Percentiles rank a stretch among this genome's conserved stretches.
Conservation (phyloP, 2,113 vertebrate species). For the Osmerus mordax region DNA sequence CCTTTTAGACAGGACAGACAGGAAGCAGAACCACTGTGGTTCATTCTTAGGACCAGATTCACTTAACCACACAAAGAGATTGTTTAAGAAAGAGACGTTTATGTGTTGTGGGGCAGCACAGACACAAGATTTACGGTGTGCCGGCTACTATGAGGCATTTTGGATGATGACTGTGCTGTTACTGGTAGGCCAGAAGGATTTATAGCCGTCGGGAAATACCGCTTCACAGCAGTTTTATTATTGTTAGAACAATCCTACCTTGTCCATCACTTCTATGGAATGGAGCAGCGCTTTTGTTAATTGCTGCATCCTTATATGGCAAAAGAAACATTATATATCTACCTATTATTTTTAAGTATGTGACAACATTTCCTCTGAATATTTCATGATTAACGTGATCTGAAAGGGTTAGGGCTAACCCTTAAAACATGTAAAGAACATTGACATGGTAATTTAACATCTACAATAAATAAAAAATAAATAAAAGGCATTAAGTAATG, state of each 20-base stretch:
- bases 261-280: too few species aligned
- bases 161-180: slow-evolving; percentile 51
- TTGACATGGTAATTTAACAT: neutral
- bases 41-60: slow-evolving; percentile 66
- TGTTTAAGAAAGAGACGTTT: slow-evolving; percentile 66
- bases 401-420: too few species aligned
- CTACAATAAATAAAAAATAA: neutral
- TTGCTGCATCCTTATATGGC: neutral
- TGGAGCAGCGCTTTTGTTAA: too few species aligned
- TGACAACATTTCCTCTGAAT: too few species aligned
- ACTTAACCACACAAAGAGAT: slow-evolving; percentile 71
- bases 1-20: slow-evolving; percentile 68
- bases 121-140: slow-evolving; percentile 64
- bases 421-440: too few species aligned
- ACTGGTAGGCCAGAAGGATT: slow-evolving; percentile 41
- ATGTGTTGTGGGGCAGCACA: slow-evolving; percentile 59
- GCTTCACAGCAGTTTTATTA: neutral
- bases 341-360: too few species aligned
- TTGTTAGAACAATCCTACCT: neutral
- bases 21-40: slow-evolving; percentile 67
- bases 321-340: neutral
- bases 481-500: neutral
- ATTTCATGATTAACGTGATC: too few species aligned
- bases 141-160: slow-evolving; percentile 47
- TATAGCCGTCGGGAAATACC: slow-evolving; percentile 33